phyloP scores from a whole-genome alignment of 2,888 invertebrate species.

The Sarcophaga subvicina region DNA sequence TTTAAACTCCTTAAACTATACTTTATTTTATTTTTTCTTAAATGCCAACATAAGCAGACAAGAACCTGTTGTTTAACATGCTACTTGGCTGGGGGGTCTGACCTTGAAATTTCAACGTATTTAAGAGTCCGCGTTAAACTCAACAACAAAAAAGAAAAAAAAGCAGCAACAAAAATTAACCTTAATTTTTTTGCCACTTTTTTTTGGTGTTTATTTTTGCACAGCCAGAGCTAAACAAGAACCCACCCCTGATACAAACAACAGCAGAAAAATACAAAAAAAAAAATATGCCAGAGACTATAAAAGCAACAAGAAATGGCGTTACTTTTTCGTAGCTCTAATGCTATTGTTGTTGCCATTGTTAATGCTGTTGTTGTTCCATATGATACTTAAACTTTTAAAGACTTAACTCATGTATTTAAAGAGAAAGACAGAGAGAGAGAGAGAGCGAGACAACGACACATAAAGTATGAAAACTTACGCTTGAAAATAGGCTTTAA shows the following conservation, averaged over 20 bases:
- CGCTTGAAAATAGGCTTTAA: conserved; percentile 25
- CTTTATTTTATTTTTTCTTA: neutral
- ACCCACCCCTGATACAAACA: conserved; percentile 57
- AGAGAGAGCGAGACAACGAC: no score
- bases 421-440: neutral
- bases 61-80: conserved; percentile 43
- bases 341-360: conserved; percentile 18
- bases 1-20: conserved; percentile 14
- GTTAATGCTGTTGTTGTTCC: conserved; percentile 25
- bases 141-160: conserved; percentile 45
- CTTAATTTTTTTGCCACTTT: conserved; percentile 30
- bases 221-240: conserved; percentile 31
- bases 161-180: conserved; percentile 57
- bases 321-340: conserved; percentile 21
- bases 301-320: conserved; percentile 50
- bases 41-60: conserved; percentile 13
- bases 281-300: conserved; percentile 1
- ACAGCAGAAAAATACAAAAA: neutral
- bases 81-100: conserved; percentile 48
- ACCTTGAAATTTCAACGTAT: conserved; percentile 64
- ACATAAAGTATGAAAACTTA: neutral
- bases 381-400: conserved; percentile 48
- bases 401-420: conserved; percentile 42
- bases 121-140: conserved; percentile 16
- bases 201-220: conserved; percentile 11